Evolutionary conservation across 2,888 invertebrate genomes (phyloP).

Genomic region (Napeogenes sylphis): DNA sequence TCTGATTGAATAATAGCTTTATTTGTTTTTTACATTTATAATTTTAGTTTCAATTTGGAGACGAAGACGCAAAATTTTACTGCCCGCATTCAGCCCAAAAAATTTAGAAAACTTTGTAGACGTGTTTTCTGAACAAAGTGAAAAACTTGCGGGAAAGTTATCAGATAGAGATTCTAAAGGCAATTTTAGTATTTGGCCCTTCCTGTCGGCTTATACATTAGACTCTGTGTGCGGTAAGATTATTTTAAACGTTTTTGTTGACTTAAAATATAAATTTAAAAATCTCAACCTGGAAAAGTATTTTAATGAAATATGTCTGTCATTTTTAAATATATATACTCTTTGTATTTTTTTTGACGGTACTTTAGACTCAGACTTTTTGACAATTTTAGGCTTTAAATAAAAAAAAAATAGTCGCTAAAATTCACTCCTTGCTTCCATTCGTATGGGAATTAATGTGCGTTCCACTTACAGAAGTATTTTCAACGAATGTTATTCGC

Average conservation of each 20-base stretch:
- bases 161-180: conserved; percentile 37
- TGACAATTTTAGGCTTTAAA: too few species aligned
- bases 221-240: conserved; percentile 81
- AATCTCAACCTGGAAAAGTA: too few species aligned
- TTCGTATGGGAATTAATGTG: conserved; percentile 11
- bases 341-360: too few species aligned
- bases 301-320: too few species aligned
- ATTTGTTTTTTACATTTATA: neutral
- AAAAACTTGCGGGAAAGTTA: conserved; percentile 66
- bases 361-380: too few species aligned
- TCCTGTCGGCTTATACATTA: conserved; percentile 75
- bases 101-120: conserved; percentile 81
- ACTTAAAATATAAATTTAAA: neutral
- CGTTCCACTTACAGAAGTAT: conserved; percentile 16
- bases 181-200: conserved; percentile 72
- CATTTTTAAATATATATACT: too few species aligned
- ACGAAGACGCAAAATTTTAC: conserved; percentile 77
- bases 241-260: neutral
- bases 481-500: conserved; percentile 13
- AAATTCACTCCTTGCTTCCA: neutral
- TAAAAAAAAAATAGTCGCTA: neutral
- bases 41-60: conserved; percentile 77
- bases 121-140: conserved; percentile 79
- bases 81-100: conserved; percentile 82
- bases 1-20: neutral